Evolutionary conservation across 2,797 vertebrate species (phyloP).

Genomic region (Tarsius wallacei): DNA sequence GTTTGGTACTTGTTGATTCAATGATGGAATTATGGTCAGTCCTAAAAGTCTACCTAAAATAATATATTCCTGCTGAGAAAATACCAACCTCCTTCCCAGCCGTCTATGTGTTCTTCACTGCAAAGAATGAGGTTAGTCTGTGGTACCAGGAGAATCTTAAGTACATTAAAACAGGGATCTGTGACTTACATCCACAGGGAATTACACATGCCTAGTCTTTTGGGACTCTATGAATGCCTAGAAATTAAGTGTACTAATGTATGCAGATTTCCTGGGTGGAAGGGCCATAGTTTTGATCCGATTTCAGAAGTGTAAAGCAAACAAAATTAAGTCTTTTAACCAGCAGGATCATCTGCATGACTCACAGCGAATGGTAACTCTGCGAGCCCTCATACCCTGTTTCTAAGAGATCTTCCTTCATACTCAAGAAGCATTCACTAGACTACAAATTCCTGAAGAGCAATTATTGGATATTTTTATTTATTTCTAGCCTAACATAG

Average conservation of each 20-base stretch:
- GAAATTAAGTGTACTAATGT: background rate
- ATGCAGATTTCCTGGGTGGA: background rate
- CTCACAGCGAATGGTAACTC: background rate
- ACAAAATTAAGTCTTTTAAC: constrained; percentile 5
- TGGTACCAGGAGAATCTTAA: background rate
- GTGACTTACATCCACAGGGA: background rate
- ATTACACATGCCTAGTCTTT: background rate
- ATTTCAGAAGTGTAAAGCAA: constrained; percentile 12
- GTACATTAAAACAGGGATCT: constrained; percentile 15
- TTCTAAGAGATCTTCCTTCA: constrained; percentile 28
- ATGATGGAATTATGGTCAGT: constrained; percentile 4
- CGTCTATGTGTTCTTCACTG: background rate
- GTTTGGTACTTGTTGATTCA: constrained; percentile 61
- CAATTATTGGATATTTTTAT: background rate
- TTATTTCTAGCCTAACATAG: background rate
- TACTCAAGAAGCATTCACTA: background rate
- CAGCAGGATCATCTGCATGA: background rate
- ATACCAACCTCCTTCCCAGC: background rate
- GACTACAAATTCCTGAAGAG: background rate
- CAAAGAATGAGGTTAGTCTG: background rate
- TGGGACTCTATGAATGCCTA: background rate
- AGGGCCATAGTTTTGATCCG: constrained; percentile 15
- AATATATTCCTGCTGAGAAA: constrained; percentile 23
- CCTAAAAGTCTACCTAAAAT: constrained; percentile 23
- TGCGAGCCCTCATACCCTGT: background rate